A percentile compares a stretch with the other conserved stretches of the same genome.
phyloP scores from a whole-genome alignment of 2,113 vertebrate genomes.

The Sebastes fasciatus region DNA sequence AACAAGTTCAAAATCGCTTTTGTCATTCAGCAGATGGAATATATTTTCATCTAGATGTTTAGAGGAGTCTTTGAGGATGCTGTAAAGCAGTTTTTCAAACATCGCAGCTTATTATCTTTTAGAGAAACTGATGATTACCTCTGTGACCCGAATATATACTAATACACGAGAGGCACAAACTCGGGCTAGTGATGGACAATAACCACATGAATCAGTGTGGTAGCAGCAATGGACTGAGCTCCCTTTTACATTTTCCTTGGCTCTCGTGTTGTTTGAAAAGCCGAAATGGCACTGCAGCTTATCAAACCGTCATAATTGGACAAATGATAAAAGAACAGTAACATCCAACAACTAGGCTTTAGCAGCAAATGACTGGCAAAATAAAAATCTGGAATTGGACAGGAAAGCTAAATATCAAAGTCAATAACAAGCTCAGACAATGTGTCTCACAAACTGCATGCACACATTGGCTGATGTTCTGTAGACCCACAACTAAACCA shows the following conservation, averaged over 20 bases:
- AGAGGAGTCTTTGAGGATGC: too few relatives aligned
- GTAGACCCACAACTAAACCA: background rate
- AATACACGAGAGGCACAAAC: background rate
- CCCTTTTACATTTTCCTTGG: background rate
- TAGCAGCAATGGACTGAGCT: constrained; percentile 1
- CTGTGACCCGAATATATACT: background rate
- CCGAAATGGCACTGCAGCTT: constrained; percentile 8
- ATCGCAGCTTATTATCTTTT: too few relatives aligned
- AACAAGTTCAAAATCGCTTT: background rate
- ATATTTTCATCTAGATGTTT: too few relatives aligned
- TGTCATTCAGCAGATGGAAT: too few relatives aligned
- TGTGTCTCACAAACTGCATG: background rate
- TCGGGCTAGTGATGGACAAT: background rate
- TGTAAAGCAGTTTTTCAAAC: too few relatives aligned
- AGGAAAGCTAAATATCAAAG: constrained; percentile 16
- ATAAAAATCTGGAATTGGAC: background rate
- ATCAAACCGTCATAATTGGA: constrained; percentile 28
- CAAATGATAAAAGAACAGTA: constrained; percentile 21
- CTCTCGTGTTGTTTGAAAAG: constrained; percentile 36
- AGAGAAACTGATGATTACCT: too few relatives aligned
- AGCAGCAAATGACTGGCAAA: background rate
- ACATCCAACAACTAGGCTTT: background rate
- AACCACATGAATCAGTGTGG: constrained; percentile 4
- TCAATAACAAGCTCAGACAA: constrained; percentile 7
- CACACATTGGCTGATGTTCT: background rate